These are phyloP conservation scores for Drosophila sulfurigaster DNA, from an alignment of 1,140 invertebrate genomes.

Conservation along the genomic window DNA sequence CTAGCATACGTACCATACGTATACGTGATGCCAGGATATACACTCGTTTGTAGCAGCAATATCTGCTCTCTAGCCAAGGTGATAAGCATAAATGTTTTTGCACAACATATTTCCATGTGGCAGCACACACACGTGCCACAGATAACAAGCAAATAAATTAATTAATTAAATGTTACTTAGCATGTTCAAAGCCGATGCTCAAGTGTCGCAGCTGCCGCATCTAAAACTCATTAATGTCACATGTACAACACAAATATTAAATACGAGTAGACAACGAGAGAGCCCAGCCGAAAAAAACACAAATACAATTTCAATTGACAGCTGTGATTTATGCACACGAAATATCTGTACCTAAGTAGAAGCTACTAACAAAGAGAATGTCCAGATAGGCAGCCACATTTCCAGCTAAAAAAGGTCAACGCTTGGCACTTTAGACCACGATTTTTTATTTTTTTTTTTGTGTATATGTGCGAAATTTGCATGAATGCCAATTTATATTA, in stretches of 20 bases:
- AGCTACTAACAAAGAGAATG: neutral
- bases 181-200: slow-evolving; percentile 27
- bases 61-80: slow-evolving; percentile 28
- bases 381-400: neutral
- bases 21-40: slow-evolving; percentile 1
- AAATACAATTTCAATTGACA: slow-evolving; percentile 61
- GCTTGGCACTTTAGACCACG: slow-evolving; percentile 6
- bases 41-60: neutral
- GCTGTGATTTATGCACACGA: slow-evolving; percentile 64
- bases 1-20: slow-evolving; percentile 12
- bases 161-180: slow-evolving; percentile 73
- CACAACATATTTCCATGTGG: slow-evolving; percentile 47
- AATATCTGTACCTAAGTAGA: too few species aligned
- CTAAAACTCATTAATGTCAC: slow-evolving; percentile 65
- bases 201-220: slow-evolving; percentile 74
- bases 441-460: too few species aligned
- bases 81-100: slow-evolving; percentile 51
- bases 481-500: slow-evolving; percentile 39
- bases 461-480: slow-evolving; percentile 50
- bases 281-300: slow-evolving; percentile 5
- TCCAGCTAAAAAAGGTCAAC: slow-evolving; percentile 4
- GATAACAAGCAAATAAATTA: slow-evolving; percentile 77
- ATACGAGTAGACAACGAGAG: slow-evolving; percentile 8
- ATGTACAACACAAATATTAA: slow-evolving; percentile 17
- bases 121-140: slow-evolving; percentile 43